phyloP scores from a whole-genome alignment of 2,113 vertebrate species.

The Sebastes schlegelii region DNA sequence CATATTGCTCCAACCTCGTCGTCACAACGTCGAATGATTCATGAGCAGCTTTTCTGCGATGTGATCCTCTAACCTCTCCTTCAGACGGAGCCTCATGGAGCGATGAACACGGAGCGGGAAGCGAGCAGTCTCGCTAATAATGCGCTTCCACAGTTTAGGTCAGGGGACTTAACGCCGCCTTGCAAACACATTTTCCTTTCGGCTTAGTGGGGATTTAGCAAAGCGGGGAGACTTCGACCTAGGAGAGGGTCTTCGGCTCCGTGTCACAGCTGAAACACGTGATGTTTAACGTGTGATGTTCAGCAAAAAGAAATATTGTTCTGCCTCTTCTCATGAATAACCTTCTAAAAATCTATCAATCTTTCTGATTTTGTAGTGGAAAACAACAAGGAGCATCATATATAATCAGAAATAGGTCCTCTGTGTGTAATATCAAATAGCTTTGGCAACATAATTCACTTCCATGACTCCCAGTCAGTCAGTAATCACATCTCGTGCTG shows the following conservation, averaged over 20 bases:
- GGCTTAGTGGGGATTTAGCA: slow-evolving; percentile 39
- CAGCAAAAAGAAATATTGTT: slow-evolving; percentile 18
- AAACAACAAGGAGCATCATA: slow-evolving; percentile 55
- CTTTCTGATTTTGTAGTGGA: slow-evolving; percentile 1
- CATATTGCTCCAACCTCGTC: background rate
- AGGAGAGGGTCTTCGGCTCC: slow-evolving; percentile 13
- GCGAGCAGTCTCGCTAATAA: slow-evolving; percentile 45
- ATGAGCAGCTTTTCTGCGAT: slow-evolving; percentile 3
- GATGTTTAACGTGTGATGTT: slow-evolving; percentile 24
- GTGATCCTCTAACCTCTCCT: background rate
- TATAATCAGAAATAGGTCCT: slow-evolving; percentile 43
- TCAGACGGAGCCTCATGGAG: background rate
- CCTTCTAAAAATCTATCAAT: slow-evolving; percentile 15
- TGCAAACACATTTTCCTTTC: slow-evolving; percentile 19
- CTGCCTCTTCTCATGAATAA: slow-evolving; percentile 22
- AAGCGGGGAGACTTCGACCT: slow-evolving; percentile 26
- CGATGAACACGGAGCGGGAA: background rate
- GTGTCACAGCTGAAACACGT: slow-evolving; percentile 6
- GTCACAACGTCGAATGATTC: slow-evolving; percentile 19
- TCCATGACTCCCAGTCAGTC: slow-evolving; percentile 50
- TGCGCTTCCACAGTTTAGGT: slow-evolving; percentile 59
- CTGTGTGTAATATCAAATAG: slow-evolving; percentile 67
- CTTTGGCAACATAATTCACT: slow-evolving; percentile 80
- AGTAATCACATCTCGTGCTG: slow-evolving; percentile 44
- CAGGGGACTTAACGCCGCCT: slow-evolving; percentile 29